Base-by-base conservation (phyloP, 2,888 invertebrate species). In the Andricus curvator region DNA sequence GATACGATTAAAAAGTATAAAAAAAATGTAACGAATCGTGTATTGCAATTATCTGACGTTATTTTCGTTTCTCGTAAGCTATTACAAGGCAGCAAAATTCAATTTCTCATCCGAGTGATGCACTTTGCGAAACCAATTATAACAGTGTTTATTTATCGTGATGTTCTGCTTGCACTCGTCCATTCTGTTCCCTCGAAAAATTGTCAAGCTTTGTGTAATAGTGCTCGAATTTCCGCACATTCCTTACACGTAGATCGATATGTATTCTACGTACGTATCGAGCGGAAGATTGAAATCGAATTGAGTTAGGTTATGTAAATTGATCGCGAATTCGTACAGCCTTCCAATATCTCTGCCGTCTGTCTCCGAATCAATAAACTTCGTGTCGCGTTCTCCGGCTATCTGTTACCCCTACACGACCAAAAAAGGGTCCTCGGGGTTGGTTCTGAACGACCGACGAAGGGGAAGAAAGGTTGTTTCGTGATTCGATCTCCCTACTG, bases 271-370 rank as follows among this genome's bases (percentile, higher is more conserved):
- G 74, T 74, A 56, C 80, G 84, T 84, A 84, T 85, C 80, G 82
- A 81, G 83, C 82, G 83, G 81, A 85, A 86, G 86, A 86, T 84
- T 85, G 86, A 85, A 86, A 86, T 86, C 86, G 86, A 87, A 88
- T 88, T 85, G 87, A 86, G 86, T 88, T 87, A 86, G 85, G 85
- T 88, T 88, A 88, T 88, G 87, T 86, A 88, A 88, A 88, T 86
- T 88, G 86, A 84, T 86, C 85, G 77, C 84, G 84, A 84, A 86
- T 85, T 86, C 81, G 83, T 79, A 29, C 80, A 74, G 84, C 80
- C 82, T 83, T 82, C 78, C 85, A 84, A 85, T 86, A 83, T 84
- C 80, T 81, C 81, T 68, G 62, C 66, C 76, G 76, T 79, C 84
- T 81, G 83, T 84, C 82, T 81, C 74, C 77, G 81, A 85, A 85